Conservation (phyloP, 2,888 invertebrate genomes). For the Monochamus alternatus region DNA sequence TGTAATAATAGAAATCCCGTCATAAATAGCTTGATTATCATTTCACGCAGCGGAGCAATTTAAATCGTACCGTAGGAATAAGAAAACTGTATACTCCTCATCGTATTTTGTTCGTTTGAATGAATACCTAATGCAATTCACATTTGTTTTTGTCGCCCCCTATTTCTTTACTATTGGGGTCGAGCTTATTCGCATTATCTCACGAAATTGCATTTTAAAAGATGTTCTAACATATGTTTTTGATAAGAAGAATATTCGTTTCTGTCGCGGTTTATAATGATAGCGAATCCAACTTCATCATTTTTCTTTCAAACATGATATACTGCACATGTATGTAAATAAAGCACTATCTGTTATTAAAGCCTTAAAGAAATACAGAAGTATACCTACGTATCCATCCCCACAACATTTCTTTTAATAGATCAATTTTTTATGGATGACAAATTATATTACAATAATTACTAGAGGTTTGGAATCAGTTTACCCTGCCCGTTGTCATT, state of each 20-base stretch:
- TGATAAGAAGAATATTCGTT: slow-evolving; percentile 65
- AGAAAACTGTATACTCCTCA: slow-evolving; percentile 59
- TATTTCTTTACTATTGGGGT: slow-evolving; percentile 63
- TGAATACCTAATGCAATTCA: slow-evolving; percentile 71
- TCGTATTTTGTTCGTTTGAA: slow-evolving; percentile 65
- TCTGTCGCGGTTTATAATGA: slow-evolving; percentile 51
- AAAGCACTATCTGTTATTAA: too few relatives aligned
- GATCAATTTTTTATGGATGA: too few relatives aligned
- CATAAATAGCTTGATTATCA: slow-evolving; percentile 62
- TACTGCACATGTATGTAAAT: background rate
- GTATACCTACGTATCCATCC: too few relatives aligned
- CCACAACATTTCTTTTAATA: too few relatives aligned
- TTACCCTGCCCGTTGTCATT: too few relatives aligned
- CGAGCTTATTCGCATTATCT: slow-evolving; percentile 68
- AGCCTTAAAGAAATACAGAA: too few relatives aligned
- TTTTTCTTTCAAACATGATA: slow-evolving; percentile 9
- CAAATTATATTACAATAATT: too few relatives aligned
- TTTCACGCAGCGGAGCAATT: slow-evolving; percentile 53
- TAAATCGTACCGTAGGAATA: slow-evolving; percentile 60
- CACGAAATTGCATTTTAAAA: slow-evolving; percentile 70
- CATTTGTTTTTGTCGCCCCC: slow-evolving; percentile 71
- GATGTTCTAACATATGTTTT: slow-evolving; percentile 69
- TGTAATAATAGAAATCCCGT: slow-evolving; percentile 57
- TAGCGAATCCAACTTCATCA: slow-evolving; percentile 40
- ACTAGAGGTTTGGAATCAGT: too few relatives aligned